Conservation (phyloP, 2,113 vertebrate genomes). For the Tor tambroides region DNA sequence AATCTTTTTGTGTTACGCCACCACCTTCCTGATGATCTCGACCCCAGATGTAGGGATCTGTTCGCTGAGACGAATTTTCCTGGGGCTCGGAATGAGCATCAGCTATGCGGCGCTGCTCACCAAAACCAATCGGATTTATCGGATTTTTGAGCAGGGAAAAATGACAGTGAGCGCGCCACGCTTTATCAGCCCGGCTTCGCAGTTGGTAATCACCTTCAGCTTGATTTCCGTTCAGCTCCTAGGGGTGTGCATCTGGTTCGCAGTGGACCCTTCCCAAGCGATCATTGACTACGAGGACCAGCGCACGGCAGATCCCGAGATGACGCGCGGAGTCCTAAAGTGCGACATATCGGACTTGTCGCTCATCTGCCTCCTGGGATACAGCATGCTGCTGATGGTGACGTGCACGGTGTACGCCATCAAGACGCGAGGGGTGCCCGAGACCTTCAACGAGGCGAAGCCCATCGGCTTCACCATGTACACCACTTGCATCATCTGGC, state of each 20-base stretch:
- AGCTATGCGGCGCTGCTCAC: conserved; percentile 80
- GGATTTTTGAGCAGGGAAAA: conserved; percentile 78
- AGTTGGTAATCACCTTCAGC: conserved; percentile 77
- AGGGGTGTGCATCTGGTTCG: conserved; percentile 79
- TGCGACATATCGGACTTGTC: conserved; percentile 81
- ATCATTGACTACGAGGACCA: conserved; percentile 79
- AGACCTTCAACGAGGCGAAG: conserved; percentile 99
- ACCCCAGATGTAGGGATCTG: conserved; percentile 76
- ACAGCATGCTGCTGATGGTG: conserved; percentile 99
- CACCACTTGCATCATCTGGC: conserved; percentile 81
- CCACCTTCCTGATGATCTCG: conserved; percentile 80
- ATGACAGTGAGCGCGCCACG: conserved; percentile 76
- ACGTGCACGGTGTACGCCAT: conserved; percentile 91
- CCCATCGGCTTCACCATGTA: conserved; percentile 91
- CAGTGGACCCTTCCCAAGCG: conserved; percentile 74
- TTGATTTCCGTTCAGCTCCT: conserved; percentile 78
- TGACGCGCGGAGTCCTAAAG: conserved; percentile 77
- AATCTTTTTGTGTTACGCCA: conserved; percentile 80
- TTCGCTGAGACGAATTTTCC: conserved; percentile 76
- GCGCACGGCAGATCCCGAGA: conserved; percentile 70
- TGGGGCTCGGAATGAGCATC: conserved; percentile 80
- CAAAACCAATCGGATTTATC: conserved; percentile 80
- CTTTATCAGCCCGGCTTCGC: conserved; percentile 77
- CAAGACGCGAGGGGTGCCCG: conserved; percentile 92
- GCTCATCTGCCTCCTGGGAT: conserved; percentile 94